Base-by-base conservation (phyloP, 2,113 vertebrate species). In the Scophthalmus maximus region DNA sequence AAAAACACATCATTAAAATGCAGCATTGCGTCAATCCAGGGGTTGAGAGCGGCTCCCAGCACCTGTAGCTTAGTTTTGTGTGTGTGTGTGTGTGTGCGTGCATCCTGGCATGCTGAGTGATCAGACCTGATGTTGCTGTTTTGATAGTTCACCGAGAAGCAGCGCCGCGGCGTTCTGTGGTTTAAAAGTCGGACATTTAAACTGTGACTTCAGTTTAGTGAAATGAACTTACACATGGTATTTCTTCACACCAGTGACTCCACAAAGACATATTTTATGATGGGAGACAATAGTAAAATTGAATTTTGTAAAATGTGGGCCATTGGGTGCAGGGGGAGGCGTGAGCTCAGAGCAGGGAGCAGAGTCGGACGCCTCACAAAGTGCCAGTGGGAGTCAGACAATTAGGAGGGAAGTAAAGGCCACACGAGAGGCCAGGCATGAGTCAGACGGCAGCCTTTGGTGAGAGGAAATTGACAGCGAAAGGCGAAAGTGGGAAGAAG, bases 371-470 rank as follows among this genome's bases (percentile, higher is more conserved):
- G 73, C 74, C 67, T 73, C 0, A 18, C 50, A 78, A 84, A 84
- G 80, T 64, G 76, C 68, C 53, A 32, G 86, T 89, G 81, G 85
- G 90, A 88, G 80, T 85, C 80, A 76, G 85, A 84, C 82, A 82
- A 87, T 88, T 83, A 82, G 85, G 84, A 82, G 62, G 83, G 72
- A 78, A 78, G 78, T 66, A 57, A 65, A 49, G 77, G 74, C 79
- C n/a, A 46, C 55, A 78, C 60, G 66, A 6, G 78, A 84, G 74
- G 83, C 75, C 73, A 47, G 49, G 78, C 52, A 67, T 87, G 88
- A 91, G 85, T 84, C 83, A 88, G 50, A 56, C 23, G 1, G 66
- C 8, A 64, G 72, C 57, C 72, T 81, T 79, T 58, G 53, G 60
- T 82, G 63, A 57, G 77, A 26, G 55, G 78, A 66, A 66, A 83